Conservation (phyloP, 1,140 invertebrate species). For the Drosophila equinoxialis region DNA sequence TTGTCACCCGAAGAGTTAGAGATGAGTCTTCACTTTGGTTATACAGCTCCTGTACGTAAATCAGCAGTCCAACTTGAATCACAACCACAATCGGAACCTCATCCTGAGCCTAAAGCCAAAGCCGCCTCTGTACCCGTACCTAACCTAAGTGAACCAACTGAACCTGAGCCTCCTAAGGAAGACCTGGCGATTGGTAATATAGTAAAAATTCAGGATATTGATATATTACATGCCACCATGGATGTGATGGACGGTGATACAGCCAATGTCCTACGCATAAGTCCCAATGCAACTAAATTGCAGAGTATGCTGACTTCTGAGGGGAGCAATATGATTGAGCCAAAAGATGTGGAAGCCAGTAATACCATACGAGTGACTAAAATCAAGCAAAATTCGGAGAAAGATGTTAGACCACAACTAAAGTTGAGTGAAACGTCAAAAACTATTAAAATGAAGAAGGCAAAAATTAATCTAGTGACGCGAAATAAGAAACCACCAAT, state of each 20-base stretch:
- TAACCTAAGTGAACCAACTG: too few species aligned
- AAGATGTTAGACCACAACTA: slow-evolving; percentile 4
- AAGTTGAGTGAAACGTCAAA: background rate
- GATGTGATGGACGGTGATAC: slow-evolving; percentile 51
- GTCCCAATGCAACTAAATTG: slow-evolving; percentile 57
- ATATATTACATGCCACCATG: slow-evolving; percentile 65
- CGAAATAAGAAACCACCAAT: slow-evolving; percentile 44
- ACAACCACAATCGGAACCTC: background rate
- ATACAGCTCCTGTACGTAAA: background rate
- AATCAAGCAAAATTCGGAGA: background rate
- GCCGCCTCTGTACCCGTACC: background rate
- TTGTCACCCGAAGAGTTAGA: slow-evolving; percentile 70
- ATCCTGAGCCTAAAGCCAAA: background rate
- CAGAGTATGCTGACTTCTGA: slow-evolving; percentile 2
- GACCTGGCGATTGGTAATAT: slow-evolving; percentile 65
- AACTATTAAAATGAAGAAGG: slow-evolving; percentile 54
- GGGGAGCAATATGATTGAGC: background rate
- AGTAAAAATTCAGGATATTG: slow-evolving; percentile 56
- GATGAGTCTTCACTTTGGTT: slow-evolving; percentile 57
- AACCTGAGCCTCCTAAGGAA: slow-evolving; percentile 23
- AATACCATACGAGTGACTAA: background rate
- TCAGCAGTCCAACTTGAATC: background rate
- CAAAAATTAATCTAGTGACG: slow-evolving; percentile 73
- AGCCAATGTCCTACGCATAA: slow-evolving; percentile 60
- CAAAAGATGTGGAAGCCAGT: background rate